Percentiles rank a stretch among this genome's conserved stretches.
phyloP scores from a whole-genome alignment of 2,888 invertebrate genomes.

The Scaptomyza flava region DNA sequence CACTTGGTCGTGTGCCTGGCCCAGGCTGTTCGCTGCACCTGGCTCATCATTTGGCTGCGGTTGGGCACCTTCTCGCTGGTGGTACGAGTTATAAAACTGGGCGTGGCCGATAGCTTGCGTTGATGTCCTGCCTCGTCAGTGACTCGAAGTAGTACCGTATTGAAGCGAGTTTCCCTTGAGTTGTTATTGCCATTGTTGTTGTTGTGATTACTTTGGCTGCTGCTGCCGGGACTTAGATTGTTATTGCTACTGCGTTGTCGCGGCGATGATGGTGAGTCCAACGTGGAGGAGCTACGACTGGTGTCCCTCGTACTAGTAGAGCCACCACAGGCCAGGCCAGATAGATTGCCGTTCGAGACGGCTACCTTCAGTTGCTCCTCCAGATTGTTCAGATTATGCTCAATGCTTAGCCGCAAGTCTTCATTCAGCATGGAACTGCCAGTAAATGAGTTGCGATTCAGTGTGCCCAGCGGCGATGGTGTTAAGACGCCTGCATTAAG shows the following conservation, averaged over 20 bases:
- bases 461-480: constrained; percentile 83
- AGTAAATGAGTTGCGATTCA: constrained; percentile 83
- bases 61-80: constrained; percentile 95
- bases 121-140: constrained; percentile 85
- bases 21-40: constrained; percentile 92
- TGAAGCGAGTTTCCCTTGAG: constrained; percentile 72
- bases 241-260: constrained; percentile 64
- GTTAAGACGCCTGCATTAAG: constrained; percentile 74
- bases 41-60: constrained; percentile 93
- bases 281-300: constrained; percentile 79
- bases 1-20: constrained; percentile 94
- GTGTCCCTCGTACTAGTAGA: constrained; percentile 73
- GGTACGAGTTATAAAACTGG: constrained; percentile 89
- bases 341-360: constrained; percentile 84
- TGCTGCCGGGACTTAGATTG: constrained; percentile 64
- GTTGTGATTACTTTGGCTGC: constrained; percentile 49
- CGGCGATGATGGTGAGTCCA: constrained; percentile 75
- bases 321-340: constrained; percentile 69
- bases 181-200: constrained; percentile 51
- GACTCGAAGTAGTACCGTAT: constrained; percentile 86
- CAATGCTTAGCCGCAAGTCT: constrained; percentile 81
- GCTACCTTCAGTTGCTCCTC: constrained; percentile 86
- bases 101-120: constrained; percentile 85
- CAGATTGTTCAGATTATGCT: constrained; percentile 84
- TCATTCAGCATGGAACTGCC: constrained; percentile 82